Evolutionary conservation across 2,797 vertebrate species (phyloP).

Genomic region (Myiotriccus ornatus): DNA sequence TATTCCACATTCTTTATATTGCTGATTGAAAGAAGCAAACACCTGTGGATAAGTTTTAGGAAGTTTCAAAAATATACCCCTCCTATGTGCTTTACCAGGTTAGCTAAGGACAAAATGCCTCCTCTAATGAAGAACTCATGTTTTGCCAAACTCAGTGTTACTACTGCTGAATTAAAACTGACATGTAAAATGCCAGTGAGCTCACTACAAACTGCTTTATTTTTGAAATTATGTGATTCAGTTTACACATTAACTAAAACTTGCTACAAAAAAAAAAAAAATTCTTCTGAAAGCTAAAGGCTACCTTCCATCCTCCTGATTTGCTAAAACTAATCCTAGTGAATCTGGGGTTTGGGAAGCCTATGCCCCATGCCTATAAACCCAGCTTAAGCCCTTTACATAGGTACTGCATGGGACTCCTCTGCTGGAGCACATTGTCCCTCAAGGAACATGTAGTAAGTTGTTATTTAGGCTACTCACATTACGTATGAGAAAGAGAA

Average conservation of each 20-base stretch:
- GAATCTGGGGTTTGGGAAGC: background rate
- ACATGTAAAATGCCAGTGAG: background rate
- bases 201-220: background rate
- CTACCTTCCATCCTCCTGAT: background rate
- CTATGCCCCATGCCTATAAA: background rate
- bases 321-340: background rate
- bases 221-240: background rate
- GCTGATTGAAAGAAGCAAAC: background rate
- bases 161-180: background rate
- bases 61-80: background rate
- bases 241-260: background rate
- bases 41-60: background rate
- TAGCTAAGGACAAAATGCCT: conserved; percentile 9
- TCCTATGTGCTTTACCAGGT: background rate
- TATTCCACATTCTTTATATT: background rate
- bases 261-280: background rate
- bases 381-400: background rate
- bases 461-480: background rate
- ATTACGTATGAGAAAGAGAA: too few relatives aligned
- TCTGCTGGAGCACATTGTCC: background rate
- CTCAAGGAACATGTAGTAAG: background rate
- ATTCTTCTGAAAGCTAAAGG: background rate
- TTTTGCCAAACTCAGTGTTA: background rate
- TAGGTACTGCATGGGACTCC: background rate
- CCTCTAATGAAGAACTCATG: background rate